Conservation (phyloP, 2,888 invertebrate species). For the Microplitis manilae region DNA sequence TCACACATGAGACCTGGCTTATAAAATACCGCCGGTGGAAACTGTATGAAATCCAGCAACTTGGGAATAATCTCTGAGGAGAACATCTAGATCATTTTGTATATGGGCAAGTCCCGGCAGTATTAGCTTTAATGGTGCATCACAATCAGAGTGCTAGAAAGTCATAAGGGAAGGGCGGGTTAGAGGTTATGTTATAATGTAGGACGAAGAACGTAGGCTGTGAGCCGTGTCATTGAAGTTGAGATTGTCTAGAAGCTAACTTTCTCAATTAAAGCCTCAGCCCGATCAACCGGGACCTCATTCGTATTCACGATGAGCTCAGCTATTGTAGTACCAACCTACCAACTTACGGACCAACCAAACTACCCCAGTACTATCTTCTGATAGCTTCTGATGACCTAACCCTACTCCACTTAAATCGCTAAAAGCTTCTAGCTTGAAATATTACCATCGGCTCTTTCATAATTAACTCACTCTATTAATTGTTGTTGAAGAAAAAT, state of each 20-base stretch:
- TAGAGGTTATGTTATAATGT: neutral
- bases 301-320: slow-evolving; percentile 62
- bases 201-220: slow-evolving; percentile 7
- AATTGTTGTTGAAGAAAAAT: neutral
- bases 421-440: slow-evolving; percentile 6
- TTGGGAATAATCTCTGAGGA: neutral
- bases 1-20: slow-evolving; percentile 8
- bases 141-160: slow-evolving; percentile 1
- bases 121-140: slow-evolving; percentile 48
- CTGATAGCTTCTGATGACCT: slow-evolving; percentile 41
- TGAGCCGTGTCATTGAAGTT: slow-evolving; percentile 10
- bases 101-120: slow-evolving; percentile 42
- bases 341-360: neutral
- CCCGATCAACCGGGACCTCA: slow-evolving; percentile 60
- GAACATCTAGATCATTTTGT: slow-evolving; percentile 43
- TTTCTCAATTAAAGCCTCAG: slow-evolving; percentile 63
- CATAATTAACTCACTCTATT: too few relatives aligned
- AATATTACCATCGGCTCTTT: neutral
- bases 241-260: slow-evolving; percentile 46
- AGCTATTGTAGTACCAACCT: slow-evolving; percentile 52
- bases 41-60: neutral
- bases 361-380: neutral
- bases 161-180: neutral
- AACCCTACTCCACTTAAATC: neutral
- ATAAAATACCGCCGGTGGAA: neutral